Conservation (phyloP, 2,888 invertebrate genomes). For the Poecilobothrus nobilitatus region DNA sequence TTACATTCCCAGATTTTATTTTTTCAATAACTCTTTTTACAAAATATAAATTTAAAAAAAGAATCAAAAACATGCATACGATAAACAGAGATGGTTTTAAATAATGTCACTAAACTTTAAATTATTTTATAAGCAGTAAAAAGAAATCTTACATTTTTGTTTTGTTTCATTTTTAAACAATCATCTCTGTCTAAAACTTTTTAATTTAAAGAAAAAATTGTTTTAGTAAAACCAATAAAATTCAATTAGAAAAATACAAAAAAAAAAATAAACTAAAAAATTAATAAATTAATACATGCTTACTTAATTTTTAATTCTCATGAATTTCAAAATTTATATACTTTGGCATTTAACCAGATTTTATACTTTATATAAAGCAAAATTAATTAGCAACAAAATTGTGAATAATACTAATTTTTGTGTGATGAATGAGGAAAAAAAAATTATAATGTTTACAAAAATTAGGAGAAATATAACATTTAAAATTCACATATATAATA, state of each 20-base stretch:
- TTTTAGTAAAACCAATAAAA: neutral
- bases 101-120: too few relatives aligned
- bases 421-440: neutral
- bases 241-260: slow-evolving; percentile 5
- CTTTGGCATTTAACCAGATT: neutral
- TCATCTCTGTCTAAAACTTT: slow-evolving; percentile 1
- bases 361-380: neutral
- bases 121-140: too few relatives aligned
- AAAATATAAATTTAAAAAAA: too few relatives aligned
- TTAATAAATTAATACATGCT: slow-evolving; percentile 37
- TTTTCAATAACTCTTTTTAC: too few relatives aligned
- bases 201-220: neutral
- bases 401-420: neutral
- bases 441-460: neutral
- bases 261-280: slow-evolving; percentile 22
- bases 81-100: too few relatives aligned
- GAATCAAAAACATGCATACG: too few relatives aligned
- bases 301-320: slow-evolving; percentile 30
- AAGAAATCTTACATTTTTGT: too few relatives aligned
- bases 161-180: neutral
- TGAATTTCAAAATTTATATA: neutral
- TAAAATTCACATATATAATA: slow-evolving; percentile 6
- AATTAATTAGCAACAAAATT: neutral
- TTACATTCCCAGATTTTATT: too few relatives aligned
- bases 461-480: neutral